These are phyloP conservation scores for Peromyscus polionotus DNA, from an alignment of 2,113 vertebrate species.

Conservation along the genomic window DNA sequence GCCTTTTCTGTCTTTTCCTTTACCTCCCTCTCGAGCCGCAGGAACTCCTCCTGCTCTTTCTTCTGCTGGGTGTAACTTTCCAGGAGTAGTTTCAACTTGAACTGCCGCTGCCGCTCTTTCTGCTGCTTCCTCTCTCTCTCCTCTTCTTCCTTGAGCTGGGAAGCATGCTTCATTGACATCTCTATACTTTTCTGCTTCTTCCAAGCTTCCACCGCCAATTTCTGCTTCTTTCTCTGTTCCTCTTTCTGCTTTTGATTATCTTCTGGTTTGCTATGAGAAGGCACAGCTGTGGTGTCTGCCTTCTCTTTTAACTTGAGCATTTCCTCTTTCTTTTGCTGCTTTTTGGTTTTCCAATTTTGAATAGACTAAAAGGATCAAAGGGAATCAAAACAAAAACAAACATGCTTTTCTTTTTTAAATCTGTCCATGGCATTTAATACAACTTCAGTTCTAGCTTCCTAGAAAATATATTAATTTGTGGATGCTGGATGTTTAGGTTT, in stretches of 20 bases:
- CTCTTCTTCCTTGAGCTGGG: slow-evolving; percentile 87
- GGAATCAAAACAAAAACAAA: background rate
- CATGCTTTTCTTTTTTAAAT: background rate
- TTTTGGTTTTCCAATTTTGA: slow-evolving; percentile 92
- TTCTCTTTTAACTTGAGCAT: slow-evolving; percentile 88
- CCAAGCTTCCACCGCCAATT: slow-evolving; percentile 88
- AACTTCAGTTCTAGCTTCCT: slow-evolving; percentile 23
- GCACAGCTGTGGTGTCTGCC: slow-evolving; percentile 77
- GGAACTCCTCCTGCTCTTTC: slow-evolving; percentile 88
- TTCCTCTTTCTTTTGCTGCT: slow-evolving; percentile 86
- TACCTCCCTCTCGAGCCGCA: slow-evolving; percentile 85
- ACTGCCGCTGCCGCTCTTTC: slow-evolving; percentile 86
- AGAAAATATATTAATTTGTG: background rate
- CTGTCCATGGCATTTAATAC: background rate
- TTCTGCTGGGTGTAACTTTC: slow-evolving; percentile 88
- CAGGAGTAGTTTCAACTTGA: slow-evolving; percentile 88
- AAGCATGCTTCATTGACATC: slow-evolving; percentile 85
- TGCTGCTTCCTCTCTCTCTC: slow-evolving; percentile 86
- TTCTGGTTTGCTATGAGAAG: slow-evolving; percentile 74
- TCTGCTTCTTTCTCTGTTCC: slow-evolving; percentile 87
- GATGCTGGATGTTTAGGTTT: background rate
- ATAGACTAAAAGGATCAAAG: slow-evolving; percentile 89
- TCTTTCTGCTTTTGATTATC: slow-evolving; percentile 87
- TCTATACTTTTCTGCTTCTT: slow-evolving; percentile 88
- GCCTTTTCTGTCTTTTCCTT: slow-evolving; percentile 87